Base-by-base conservation (phyloP, 2,888 invertebrate species). In the Tiphia femorata region DNA sequence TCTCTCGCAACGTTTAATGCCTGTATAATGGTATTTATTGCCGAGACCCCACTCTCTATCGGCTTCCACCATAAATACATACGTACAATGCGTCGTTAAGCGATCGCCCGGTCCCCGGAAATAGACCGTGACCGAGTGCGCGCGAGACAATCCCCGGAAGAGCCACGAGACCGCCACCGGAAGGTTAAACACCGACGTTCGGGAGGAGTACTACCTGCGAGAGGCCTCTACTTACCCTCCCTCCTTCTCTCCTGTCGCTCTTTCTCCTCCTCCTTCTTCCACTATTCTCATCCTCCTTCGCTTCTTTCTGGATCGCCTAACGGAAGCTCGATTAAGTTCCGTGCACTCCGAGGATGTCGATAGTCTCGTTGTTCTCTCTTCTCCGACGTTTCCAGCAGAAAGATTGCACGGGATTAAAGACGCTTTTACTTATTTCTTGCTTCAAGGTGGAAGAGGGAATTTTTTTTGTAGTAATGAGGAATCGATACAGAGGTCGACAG, bases 51-150 rank as follows among this genome's bases (percentile, higher is more conserved):
- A 30, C 49, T 63, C 62, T 58, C 64, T 70, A 77, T 78, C 75
- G 74, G n/a, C 68, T 70, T 75, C 66, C 71, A 72, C 74, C 65
- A 76, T 78, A 78, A 77, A 77, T 77, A 74, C 77, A 76, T 73
- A 75, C 67, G 73, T 70, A 81, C 81, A 81, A 80, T 81, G 74
- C 77, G 72, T 80, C 80, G 79, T 81, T 81, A 81, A 72, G 70
- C 70, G 65, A 71, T 70, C 67, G 66, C 60, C 58, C 57, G 60
- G 71, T n/a, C 64, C 72, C 73, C 70, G 72, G 76, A 79, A 78
- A 77, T 76, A 77, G 78, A 79, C 73, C 78, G 68, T 71, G 75
- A 76, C 75, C 71, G 72, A 64, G 62, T 72, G 57, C 64, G 47
- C 63, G 46, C 55, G 65, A 76, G 71, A 81, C 79, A 79, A 79